Conservation (phyloP, 2,888 invertebrate species). For the Cheilosia soror region DNA sequence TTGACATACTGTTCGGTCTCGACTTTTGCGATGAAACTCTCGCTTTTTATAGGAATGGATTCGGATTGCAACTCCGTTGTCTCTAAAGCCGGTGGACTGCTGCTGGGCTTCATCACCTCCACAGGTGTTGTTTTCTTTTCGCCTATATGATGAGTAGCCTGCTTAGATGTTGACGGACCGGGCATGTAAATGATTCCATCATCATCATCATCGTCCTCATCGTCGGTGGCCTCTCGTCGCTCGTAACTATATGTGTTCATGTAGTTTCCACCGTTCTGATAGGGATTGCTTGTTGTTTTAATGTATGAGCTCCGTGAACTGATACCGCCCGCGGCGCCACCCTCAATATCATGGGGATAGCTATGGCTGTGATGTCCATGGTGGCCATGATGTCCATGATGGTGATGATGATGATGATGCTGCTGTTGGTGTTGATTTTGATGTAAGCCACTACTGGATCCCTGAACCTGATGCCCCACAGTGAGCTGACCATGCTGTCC, state of each 20-base stretch:
- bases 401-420: constrained; percentile 68
- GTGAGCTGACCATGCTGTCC: constrained; percentile 77
- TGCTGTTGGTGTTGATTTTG: constrained; percentile 70
- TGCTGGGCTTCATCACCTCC: constrained; percentile 28
- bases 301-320: constrained; percentile 80
- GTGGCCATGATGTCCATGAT: constrained; percentile 65
- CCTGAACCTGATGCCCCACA: constrained; percentile 72
- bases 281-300: constrained; percentile 80
- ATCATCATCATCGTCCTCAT: constrained; percentile 80
- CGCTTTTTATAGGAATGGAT: constrained; percentile 67
- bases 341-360: constrained; percentile 65
- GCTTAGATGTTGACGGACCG: constrained; percentile 77
- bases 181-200: constrained; percentile 81
- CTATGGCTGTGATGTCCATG: constrained; percentile 63
- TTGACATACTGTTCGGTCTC: constrained; percentile 81
- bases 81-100: constrained; percentile 31
- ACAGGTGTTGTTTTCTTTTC: constrained; percentile 70
- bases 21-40: constrained; percentile 80
- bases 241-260: constrained; percentile 78
- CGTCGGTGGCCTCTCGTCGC: constrained; percentile 72
- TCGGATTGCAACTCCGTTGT: constrained; percentile 60
- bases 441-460: constrained; percentile 69
- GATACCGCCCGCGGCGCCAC: constrained; percentile 77
- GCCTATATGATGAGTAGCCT: constrained; percentile 52
- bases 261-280: constrained; percentile 82